Evolutionary conservation across 2,113 vertebrate genomes (phyloP), one percentile per base, ranked within the genome.

Genomic region (Dunckerocampus dactyliophorus): DNA sequence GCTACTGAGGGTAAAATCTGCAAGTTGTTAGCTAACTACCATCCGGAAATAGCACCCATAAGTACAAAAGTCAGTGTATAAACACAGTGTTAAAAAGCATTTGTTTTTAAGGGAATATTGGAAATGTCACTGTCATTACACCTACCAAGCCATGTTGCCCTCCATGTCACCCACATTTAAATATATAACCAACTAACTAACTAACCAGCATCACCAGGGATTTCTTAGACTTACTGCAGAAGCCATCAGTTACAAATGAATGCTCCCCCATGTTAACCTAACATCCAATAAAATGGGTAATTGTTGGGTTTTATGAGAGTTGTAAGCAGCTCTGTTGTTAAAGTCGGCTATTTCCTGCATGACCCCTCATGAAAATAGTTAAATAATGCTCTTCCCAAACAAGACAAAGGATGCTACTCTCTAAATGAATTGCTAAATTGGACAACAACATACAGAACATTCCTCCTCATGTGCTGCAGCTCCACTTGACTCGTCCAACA

Each of bases 21-120:
- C 52, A 67, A 59, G 57, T 67, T 28, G 28, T 75, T 74, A 69
- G 62, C 43, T 78, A 69, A 72, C 54, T 60, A 66, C 61, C 55
- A 65, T 37, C 61, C 69, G 51, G 62, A 71, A 47, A 55, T 60
- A 47, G 59, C 65, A 72, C 65, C 47, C 59, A 53, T 62, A 63
- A 80, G 31, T 22, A 64, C 64, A 46, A 19, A 64, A 8, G 49
- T 42, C 72, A 42, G 53, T 67, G 72, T 74, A 76, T 76, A 77
- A 78, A 83, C 67, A 79, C 70, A 75, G 77, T 61, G 71, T 80
- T 84, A 84, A 81, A 82, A 77, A 70, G n/a, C 62, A 50, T 51
- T 74, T 75, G 71, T 53, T 75, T 77, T 76, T 75, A 69, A n/a
- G 1, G 75, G 43, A 71, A 59, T 34, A 74, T 82, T 81, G 53